Evolutionary conservation across 2,888 invertebrate species (phyloP).

Genomic region (Acleris laterana): DNA sequence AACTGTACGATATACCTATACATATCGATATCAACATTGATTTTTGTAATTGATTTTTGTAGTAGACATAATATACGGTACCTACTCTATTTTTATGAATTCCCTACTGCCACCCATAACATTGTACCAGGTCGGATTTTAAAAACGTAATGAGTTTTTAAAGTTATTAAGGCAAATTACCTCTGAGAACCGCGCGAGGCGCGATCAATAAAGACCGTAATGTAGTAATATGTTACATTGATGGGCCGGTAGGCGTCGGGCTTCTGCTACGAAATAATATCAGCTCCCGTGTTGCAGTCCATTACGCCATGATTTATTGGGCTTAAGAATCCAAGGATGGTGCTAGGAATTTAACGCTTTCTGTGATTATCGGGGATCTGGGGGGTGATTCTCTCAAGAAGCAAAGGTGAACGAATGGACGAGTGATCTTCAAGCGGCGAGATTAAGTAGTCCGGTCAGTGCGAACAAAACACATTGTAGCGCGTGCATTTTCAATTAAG

Average conservation of each 20-base stretch:
- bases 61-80: no score
- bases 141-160: conserved; percentile 71
- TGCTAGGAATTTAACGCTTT: conserved; percentile 26
- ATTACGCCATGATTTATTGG: conserved; percentile 72
- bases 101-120: conserved; percentile 10
- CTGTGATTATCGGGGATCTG: conserved; percentile 7
- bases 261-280: conserved; percentile 61
- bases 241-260: conserved; percentile 58
- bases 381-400: no score
- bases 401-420: no score
- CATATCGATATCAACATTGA: no score
- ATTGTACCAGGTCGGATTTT: conserved; percentile 50
- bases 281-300: conserved; percentile 68
- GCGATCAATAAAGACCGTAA: conserved; percentile 66
- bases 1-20: no score
- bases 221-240: conserved; percentile 66
- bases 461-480: no score
- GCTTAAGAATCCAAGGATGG: conserved; percentile 22
- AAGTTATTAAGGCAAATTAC: conserved; percentile 79
- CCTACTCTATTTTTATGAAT: not conserved
- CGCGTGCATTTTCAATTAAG: no score
- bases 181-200: conserved; percentile 56
- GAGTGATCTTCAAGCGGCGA: no score
- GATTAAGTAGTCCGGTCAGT: no score
- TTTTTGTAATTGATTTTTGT: no score